phyloP scores from a whole-genome alignment of 30 jellyfish, hydroid and myxozoan genomes.

The Rhopilema esculentum region DNA sequence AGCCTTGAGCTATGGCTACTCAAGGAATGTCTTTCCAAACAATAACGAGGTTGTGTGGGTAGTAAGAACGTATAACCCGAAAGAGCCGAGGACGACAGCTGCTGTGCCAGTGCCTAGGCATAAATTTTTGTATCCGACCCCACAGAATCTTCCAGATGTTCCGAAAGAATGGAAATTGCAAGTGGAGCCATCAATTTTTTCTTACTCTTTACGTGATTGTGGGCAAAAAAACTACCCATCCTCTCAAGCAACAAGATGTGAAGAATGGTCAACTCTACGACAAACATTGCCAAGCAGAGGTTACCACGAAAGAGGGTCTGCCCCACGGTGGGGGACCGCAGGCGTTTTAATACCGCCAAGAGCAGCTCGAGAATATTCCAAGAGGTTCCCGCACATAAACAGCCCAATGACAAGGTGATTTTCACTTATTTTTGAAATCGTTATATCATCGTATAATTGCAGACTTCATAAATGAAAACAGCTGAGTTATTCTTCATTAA shows the following conservation, averaged over 20 bases:
- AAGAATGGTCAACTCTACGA: constrained; percentile 90
- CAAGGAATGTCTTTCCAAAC: constrained; percentile 54
- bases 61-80: constrained; percentile 47
- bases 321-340: constrained; percentile 88
- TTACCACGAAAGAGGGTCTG: not conserved
- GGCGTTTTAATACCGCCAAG: constrained; percentile 5
- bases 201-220: constrained; percentile 34
- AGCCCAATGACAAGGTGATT: constrained; percentile 85
- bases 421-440: not conserved
- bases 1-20: constrained; percentile 43
- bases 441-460: too few species aligned
- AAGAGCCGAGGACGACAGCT: constrained; percentile 68
- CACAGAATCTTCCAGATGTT: constrained; percentile 39
- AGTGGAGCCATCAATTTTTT: constrained; percentile 67
- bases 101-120: constrained; percentile 85
- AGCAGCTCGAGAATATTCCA: constrained; percentile 1
- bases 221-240: constrained; percentile 44
- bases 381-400: constrained; percentile 71
- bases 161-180: constrained; percentile 80
- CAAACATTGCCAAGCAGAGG: constrained; percentile 78
- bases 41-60: constrained; percentile 88
- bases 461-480: too few species aligned
- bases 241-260: constrained; percentile 82
- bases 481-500: too few species aligned
- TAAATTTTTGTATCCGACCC: constrained; percentile 52